Evolutionary conservation across 2,888 invertebrate genomes (phyloP).

Genomic region (Drosophila fungiperda): DNA sequence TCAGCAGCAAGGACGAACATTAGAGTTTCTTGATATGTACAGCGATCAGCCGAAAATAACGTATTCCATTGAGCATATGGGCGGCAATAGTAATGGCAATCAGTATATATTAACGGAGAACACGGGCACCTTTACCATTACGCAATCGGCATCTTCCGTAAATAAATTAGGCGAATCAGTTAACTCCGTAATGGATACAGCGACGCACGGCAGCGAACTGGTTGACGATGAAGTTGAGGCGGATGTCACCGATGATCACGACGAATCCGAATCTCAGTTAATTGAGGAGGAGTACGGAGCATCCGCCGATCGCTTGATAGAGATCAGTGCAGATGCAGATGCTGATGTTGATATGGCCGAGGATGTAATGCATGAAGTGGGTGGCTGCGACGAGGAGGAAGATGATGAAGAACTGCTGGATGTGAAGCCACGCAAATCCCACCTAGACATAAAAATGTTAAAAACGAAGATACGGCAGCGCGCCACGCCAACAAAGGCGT

Average conservation of each 20-base stretch:
- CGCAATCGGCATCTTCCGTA: constrained; percentile 66
- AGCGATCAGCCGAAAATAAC: constrained; percentile 83
- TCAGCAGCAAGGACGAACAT: constrained; percentile 58
- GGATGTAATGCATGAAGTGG: constrained; percentile 49
- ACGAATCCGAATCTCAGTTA: constrained; percentile 72
- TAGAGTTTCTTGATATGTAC: constrained; percentile 84
- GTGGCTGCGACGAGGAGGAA: constrained; percentile 54
- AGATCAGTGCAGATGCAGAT: constrained; percentile 50
- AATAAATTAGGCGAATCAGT: constrained; percentile 68
- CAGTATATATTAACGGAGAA: constrained; percentile 84
- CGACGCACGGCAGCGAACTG: constrained; percentile 52
- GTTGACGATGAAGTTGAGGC: constrained; percentile 75
- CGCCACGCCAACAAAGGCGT: constrained; percentile 19
- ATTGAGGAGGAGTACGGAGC: constrained; percentile 79
- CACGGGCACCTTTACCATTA: constrained; percentile 82
- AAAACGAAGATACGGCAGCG: constrained; percentile 47
- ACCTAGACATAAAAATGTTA: constrained; percentile 44
- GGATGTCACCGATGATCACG: constrained; percentile 66
- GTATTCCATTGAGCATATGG: constrained; percentile 84
- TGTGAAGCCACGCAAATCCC: constrained; percentile 61
- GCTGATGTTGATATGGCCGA: constrained; percentile 63
- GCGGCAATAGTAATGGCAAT: constrained; percentile 76
- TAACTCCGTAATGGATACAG: constrained; percentile 53
- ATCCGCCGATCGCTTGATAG: constrained; percentile 70
- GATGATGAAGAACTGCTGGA: constrained; percentile 59